Conservation (phyloP, 1,140 invertebrate species). For the Varroa destructor region DNA sequence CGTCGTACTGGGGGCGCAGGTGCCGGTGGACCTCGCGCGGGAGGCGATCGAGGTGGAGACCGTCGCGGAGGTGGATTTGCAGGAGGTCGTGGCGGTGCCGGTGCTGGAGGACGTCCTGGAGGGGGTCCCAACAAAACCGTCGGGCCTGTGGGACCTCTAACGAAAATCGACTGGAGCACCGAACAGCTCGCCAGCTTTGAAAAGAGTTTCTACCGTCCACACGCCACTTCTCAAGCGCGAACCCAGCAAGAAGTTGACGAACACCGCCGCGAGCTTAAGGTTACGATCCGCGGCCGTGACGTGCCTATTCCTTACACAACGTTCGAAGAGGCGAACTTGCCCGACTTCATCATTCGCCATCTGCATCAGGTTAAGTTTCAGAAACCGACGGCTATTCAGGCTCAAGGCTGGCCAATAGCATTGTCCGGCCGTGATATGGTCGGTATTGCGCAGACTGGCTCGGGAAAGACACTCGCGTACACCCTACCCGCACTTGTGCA, state of each 20-base stretch:
- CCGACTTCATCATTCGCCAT: conserved; percentile 17
- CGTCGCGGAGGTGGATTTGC: conserved; percentile 5
- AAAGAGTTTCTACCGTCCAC: conserved; percentile 10
- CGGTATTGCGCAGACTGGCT: conserved; percentile 84
- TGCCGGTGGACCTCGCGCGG: background rate
- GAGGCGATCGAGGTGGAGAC: background rate
- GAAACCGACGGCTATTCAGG: conserved; percentile 53
- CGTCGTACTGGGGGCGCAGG: background rate
- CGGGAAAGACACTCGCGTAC: conserved; percentile 66
- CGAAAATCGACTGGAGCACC: conserved; percentile 11
- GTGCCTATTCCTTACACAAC: conserved; percentile 11
- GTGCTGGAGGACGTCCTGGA: conserved; percentile 10
- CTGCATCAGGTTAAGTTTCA: conserved; percentile 46
- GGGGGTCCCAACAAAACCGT: conserved; percentile 16
- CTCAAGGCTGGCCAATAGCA: conserved; percentile 79
- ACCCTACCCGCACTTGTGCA: conserved; percentile 31
- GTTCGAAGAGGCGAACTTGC: conserved; percentile 25
- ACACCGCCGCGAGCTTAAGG: conserved; percentile 8
- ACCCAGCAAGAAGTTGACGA: conserved; percentile 16
- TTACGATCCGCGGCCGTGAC: conserved; percentile 16
- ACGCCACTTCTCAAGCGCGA: background rate
- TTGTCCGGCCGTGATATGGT: conserved; percentile 78
- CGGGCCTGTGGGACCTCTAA: conserved; percentile 16
- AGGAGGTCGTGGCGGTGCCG: background rate
- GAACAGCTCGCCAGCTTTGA: conserved; percentile 5